Conservation (phyloP, 2,888 invertebrate genomes). For the Drosophila fulvimacula region DNA sequence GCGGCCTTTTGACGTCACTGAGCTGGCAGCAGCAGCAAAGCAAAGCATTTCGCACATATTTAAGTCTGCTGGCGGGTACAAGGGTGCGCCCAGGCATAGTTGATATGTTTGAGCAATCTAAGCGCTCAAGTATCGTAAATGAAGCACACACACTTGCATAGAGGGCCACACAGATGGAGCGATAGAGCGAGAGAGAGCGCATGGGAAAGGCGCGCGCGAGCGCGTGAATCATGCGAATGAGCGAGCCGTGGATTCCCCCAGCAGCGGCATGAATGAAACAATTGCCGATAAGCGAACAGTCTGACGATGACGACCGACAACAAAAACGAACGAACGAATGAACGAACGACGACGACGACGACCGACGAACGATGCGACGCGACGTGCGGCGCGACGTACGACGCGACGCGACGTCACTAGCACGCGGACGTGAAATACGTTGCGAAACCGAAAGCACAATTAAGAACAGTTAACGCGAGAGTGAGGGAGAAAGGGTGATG, state of each 20-base stretch:
- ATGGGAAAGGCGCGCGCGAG: constrained; percentile 34
- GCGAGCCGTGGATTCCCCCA: constrained; percentile 71
- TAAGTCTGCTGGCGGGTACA: constrained; percentile 1
- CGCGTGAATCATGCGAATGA: constrained; percentile 62
- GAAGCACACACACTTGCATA: constrained; percentile 37
- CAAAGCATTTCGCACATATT: constrained; percentile 50
- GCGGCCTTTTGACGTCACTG: constrained; percentile 56
- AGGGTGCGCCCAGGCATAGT: background rate
- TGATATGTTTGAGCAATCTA: constrained; percentile 50
- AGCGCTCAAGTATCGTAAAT: constrained; percentile 32
- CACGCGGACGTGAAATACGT: constrained; percentile 35
- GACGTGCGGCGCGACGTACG: too few species aligned
- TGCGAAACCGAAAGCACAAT: constrained; percentile 52
- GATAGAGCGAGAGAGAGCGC: constrained; percentile 24
- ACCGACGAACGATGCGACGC: constrained; percentile 5
- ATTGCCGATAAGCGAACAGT: constrained; percentile 42
- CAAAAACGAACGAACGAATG: background rate
- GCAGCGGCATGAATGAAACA: constrained; percentile 68
- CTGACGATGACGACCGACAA: constrained; percentile 33
- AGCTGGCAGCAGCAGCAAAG: constrained; percentile 10
- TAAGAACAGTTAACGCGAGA: constrained; percentile 12
- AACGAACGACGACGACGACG: constrained; percentile 2
- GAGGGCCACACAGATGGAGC: background rate
- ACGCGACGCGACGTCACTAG: constrained; percentile 24
- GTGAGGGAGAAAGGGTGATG: background rate